Conservation (phyloP, 2,888 invertebrate species). For the Linyphia triangularis region DNA sequence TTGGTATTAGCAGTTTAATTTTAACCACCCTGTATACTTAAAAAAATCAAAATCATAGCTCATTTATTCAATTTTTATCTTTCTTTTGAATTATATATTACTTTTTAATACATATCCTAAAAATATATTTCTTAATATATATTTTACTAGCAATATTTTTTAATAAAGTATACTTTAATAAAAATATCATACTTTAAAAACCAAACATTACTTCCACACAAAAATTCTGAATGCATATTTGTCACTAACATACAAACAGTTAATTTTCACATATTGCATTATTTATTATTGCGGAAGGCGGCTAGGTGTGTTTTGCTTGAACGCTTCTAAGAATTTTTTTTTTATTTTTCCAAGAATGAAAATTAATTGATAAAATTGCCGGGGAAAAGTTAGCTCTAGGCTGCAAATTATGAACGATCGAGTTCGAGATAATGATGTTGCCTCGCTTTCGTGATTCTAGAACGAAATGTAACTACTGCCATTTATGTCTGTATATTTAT, state of each 20-base stretch:
- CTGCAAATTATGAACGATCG: conserved; percentile 70
- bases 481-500: conserved; percentile 64
- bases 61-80: too few relatives aligned
- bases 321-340: not conserved
- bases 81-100: too few relatives aligned
- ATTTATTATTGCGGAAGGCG: conserved; percentile 51
- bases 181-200: too few relatives aligned
- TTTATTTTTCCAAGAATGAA: conserved; percentile 58
- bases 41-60: too few relatives aligned
- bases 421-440: conserved; percentile 54
- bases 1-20: too few relatives aligned
- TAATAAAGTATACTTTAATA: too few relatives aligned
- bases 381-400: conserved; percentile 38
- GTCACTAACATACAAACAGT: not conserved
- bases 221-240: not conserved
- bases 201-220: not conserved
- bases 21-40: too few relatives aligned
- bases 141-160: too few relatives aligned
- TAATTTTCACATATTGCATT: conserved; percentile 23
- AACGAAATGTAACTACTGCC: not conserved
- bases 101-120: too few relatives aligned
- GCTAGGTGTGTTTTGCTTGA: conserved; percentile 42
- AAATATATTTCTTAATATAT: too few relatives aligned
- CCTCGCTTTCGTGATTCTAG: not conserved
- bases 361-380: conserved; percentile 72